Percentiles rank a stretch among this genome's conserved stretches.
phyloP scores from a whole-genome alignment of 2,888 invertebrate genomes.

The Isoperla grammatica region DNA sequence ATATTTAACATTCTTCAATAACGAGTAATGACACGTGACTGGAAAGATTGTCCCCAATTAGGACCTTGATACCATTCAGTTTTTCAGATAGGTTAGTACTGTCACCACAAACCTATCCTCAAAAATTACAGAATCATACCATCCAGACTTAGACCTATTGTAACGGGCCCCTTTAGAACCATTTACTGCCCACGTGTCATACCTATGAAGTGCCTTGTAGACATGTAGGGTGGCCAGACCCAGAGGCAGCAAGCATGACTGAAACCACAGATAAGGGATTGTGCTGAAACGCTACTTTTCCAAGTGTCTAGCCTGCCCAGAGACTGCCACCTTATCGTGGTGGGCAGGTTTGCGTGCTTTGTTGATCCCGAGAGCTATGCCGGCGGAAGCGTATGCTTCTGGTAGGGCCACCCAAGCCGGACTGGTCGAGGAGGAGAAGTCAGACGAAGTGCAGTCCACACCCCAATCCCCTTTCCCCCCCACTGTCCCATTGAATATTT shows the following conservation, averaged over 20 bases:
- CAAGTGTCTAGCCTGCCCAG: too few species aligned
- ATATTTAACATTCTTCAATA: conserved; percentile 25
- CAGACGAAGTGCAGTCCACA: too few species aligned
- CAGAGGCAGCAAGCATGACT: conserved; percentile 27
- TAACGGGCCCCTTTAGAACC: conserved; percentile 31
- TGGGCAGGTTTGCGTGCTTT: too few species aligned
- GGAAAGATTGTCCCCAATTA: conserved; percentile 32
- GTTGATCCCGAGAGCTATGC: too few species aligned
- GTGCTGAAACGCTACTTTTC: conserved; percentile 26
- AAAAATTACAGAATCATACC: conserved; percentile 37
- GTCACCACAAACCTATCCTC: conserved; percentile 36
- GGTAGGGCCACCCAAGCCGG: too few species aligned
- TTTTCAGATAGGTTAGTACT: conserved; percentile 28
- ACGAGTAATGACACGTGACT: conserved; percentile 26
- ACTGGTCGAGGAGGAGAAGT: too few species aligned
- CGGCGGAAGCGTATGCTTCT: too few species aligned
- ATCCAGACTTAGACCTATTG: conserved; percentile 36
- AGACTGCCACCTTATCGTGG: too few species aligned
- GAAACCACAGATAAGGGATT: too few species aligned
- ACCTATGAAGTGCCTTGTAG: conserved; percentile 29
- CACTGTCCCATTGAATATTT: too few species aligned
- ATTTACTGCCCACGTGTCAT: conserved; percentile 28
- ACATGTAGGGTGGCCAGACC: conserved; percentile 30
- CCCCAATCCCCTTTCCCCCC: too few species aligned
- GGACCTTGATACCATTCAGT: conserved; percentile 28